Percentiles rank a stretch among this genome's conserved stretches.
Evolutionary conservation across 53 echinoderm and acorn worm genomes (phyloP).

Genomic region (Crossaster papposus): DNA sequence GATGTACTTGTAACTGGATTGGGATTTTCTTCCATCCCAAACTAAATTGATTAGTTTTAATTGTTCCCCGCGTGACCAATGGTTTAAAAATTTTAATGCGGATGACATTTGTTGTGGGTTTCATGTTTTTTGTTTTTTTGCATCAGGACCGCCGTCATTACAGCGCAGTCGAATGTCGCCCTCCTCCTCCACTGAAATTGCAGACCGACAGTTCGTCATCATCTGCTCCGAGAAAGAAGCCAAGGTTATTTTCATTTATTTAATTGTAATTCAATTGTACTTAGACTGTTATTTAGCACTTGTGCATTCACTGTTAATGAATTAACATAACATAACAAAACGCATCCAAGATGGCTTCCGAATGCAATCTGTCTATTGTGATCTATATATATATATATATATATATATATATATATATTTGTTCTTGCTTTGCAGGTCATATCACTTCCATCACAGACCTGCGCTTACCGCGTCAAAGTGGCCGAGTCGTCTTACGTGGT

Average conservation of each 20-base stretch:
- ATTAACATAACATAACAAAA: no score
- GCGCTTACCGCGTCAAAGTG: conserved; percentile 93
- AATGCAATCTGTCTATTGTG: not conserved
- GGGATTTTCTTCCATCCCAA: no score
- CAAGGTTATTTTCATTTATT: conserved; percentile 64
- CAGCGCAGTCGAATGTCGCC: conserved; percentile 94
- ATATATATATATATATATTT: not conserved
- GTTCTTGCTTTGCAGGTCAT: conserved; percentile 72
- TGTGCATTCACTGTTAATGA: no score
- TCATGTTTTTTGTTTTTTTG: not conserved
- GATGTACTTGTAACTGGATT: no score
- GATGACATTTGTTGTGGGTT: no score
- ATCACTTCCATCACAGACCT: conserved; percentile 98
- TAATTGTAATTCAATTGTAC: not conserved
- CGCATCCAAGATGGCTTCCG: no score
- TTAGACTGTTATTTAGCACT: not conserved
- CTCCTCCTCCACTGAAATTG: conserved; percentile 97
- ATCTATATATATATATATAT: no score
- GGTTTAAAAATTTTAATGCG: no score
- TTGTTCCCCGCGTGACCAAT: no score
- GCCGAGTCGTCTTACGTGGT: conserved; percentile 94
- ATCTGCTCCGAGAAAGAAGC: conserved; percentile 96
- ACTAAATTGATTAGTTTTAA: no score
- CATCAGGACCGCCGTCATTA: conserved; percentile 61
- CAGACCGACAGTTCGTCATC: conserved; percentile 94